Base-by-base conservation (phyloP, 2,113 vertebrate genomes). In the Trinectes maculatus region DNA sequence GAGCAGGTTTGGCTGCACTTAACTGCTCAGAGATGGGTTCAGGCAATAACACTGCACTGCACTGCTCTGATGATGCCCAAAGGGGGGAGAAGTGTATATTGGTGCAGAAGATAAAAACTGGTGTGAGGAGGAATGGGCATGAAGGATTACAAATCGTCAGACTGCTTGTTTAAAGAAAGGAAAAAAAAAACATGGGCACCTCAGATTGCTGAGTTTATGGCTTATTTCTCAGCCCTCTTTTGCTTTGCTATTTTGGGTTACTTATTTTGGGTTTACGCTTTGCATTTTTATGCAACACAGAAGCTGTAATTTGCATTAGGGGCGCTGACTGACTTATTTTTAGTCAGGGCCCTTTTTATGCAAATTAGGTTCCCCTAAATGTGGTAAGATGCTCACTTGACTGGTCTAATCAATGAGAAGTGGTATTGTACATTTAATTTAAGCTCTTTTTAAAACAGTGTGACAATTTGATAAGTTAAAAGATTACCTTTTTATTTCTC, bases 1-100 rank as follows among this genome's bases (percentile, higher is more conserved):
- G 71, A 88, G 88, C 90, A 91, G 90, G 91, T 91, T 88, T 91
- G 83, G 90, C 94, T 93, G 94, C 92, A 91, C 86, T 92, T 89
- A 65, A 37, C 3, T n/a, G 36, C 84, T 85, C 85, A 90, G 77
- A 57, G 78, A 68, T 58, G 79, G 71, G 54, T 77, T 84, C 70
- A 63, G 72, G 89, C 71, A 79, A 77, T 81, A 76, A 82, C 40
- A 79, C 34, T 48, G 71, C n/a, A 85, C 74, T 72, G 84, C 85
- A 77, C 82, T 83, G 75, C 63, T 71, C 79, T 64, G 64, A 25
- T 34, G 39, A 62, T 21, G 55, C 64, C 78, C 76, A 58, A 16
- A 72, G 36, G 26, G 42, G 33, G 21, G 13, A 6, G 22, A 65
- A 15, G 52, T 60, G 51, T 47, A 28, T 19, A 26, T 15, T 54